Evolutionary conservation across 2,797 vertebrate genomes (phyloP), one percentile per base, ranked within the genome.

Genomic region (Amblyraja radiata): DNA sequence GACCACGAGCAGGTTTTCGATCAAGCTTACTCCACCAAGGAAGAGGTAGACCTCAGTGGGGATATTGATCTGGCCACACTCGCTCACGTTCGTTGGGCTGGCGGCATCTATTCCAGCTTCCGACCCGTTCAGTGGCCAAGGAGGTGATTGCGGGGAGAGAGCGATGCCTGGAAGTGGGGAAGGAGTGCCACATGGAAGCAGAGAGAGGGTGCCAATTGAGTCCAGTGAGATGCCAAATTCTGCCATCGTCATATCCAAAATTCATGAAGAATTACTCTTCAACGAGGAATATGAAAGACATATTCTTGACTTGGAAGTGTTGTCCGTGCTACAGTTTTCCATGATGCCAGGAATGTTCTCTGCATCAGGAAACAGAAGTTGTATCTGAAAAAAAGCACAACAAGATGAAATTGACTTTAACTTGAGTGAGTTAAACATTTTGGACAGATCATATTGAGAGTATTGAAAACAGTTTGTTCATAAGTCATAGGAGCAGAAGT

Each of bases 1-100:
- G 65, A 99, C 97, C 21, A 99, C 97, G 71, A 99, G 95, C 81
- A 99, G 94, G 94, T 99, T 99, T 95, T 99, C 98, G 13, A 97
- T 94, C 94, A 99, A 95, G 36, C 98, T 98, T 18, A 97, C 94
- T 0, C 96, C 94, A 46, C 97, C 98, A 23, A 99, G 96, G 4
- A 95, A 95, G 94, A 99, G 97, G 95, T 99, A 99, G 78, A 99
- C 94, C 93, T 97, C 95, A 84, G 97, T 94, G 11, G 99, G 98
- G 76, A 99, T 95, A 46, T 95, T 94, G 0, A 99, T 95, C 80
- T 95, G 71, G 13, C 36, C 13, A 14, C 90, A 92, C 16, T 36
- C 61, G 16, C 71, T 92, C 36, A 0, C 5, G 14, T 76, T 92
- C 10, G 25, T 21, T 2, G 28, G 71, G 25, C 39, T 3, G 23